Conservation (phyloP, 2,888 invertebrate species). For the Tridacna gigas region DNA sequence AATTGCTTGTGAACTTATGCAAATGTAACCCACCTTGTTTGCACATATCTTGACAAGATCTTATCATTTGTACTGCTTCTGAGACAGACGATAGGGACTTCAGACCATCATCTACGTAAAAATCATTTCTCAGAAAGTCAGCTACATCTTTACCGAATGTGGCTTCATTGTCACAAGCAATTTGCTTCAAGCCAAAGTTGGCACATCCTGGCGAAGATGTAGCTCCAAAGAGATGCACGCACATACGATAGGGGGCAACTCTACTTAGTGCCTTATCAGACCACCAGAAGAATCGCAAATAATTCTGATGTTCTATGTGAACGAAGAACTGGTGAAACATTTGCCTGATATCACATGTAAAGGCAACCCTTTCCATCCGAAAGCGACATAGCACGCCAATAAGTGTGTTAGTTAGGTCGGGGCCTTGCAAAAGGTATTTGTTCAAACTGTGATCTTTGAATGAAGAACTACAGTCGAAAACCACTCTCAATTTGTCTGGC, state of each 20-base stretch:
- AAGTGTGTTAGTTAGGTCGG: conserved; percentile 61
- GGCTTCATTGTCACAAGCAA: conserved; percentile 30
- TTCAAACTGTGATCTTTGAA: conserved; percentile 34
- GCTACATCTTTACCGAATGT: conserved; percentile 18
- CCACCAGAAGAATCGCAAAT: conserved; percentile 7
- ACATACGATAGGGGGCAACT: not conserved
- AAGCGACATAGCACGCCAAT: conserved; percentile 61
- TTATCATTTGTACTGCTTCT: conserved; percentile 40
- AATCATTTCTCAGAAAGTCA: conserved; percentile 25
- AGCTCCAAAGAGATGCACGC: conserved; percentile 26
- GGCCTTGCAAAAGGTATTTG: conserved; percentile 52
- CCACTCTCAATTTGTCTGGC: conserved; percentile 41
- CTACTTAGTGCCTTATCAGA: not conserved
- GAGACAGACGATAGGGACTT: conserved; percentile 14
- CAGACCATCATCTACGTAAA: conserved; percentile 51
- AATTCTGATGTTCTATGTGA: not conserved
- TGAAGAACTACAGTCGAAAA: conserved; percentile 54
- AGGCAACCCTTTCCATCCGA: not conserved
- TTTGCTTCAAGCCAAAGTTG: conserved; percentile 34
- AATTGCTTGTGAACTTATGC: conserved; percentile 61
- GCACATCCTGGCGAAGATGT: conserved; percentile 63
- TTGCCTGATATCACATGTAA: not conserved
- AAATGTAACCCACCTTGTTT: conserved; percentile 45
- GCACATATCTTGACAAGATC: conserved; percentile 30
- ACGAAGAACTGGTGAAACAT: not conserved